A percentile compares a stretch with the other conserved stretches of the same genome.
Conservation (phyloP, 2,888 invertebrate species). For the Cabera pusaria region DNA sequence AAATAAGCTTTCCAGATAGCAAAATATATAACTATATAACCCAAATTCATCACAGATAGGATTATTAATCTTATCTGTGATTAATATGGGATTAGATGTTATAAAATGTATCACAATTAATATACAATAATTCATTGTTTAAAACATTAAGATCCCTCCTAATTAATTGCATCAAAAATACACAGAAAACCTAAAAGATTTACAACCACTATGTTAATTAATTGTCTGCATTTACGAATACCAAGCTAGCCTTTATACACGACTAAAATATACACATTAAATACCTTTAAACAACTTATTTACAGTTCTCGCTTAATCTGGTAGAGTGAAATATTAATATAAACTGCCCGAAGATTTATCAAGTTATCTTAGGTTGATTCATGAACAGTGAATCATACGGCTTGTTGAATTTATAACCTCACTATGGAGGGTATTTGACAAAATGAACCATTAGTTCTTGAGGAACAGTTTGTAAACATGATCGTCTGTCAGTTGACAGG, state of each 20-base stretch:
- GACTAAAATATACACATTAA: slow-evolving; percentile 32
- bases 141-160: too few species aligned
- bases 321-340: slow-evolving; percentile 65
- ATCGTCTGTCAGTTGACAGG: slow-evolving; percentile 46
- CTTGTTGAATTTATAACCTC: slow-evolving; percentile 31
- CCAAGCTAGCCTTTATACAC: slow-evolving; percentile 21
- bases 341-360: slow-evolving; percentile 64
- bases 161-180: too few species aligned
- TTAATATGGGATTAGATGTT: too few species aligned
- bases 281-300: slow-evolving; percentile 41
- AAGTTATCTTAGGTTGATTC: slow-evolving; percentile 64
- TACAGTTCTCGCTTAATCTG: slow-evolving; percentile 60
- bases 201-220: slow-evolving; percentile 21
- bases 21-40: too few species aligned
- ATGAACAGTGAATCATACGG: slow-evolving; percentile 62
- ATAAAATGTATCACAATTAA: too few species aligned
- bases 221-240: slow-evolving; percentile 30
- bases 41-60: too few species aligned
- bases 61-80: too few species aligned
- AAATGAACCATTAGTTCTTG: slow-evolving; percentile 66
- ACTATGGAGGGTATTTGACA: slow-evolving; percentile 56
- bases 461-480: slow-evolving; percentile 63
- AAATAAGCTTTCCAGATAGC: too few species aligned
- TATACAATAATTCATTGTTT: too few species aligned
- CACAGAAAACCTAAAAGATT: slow-evolving; percentile 9